A percentile compares a stretch with the other conserved stretches of the same genome.
Evolutionary conservation across 2,797 vertebrate genomes (phyloP).

Genomic region (Melanitta fusca): DNA sequence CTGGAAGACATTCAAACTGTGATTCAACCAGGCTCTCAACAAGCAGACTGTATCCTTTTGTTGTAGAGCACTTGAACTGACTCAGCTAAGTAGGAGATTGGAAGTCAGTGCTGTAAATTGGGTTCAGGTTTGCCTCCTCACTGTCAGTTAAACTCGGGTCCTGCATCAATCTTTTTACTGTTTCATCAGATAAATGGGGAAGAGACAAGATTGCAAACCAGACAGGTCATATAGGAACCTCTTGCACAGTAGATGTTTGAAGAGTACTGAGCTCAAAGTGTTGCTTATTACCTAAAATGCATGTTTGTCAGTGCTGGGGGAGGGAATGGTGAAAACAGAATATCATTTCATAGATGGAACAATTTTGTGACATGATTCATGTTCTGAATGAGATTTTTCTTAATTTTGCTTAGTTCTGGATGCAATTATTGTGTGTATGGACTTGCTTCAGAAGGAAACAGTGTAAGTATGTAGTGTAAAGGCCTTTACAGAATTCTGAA

Average conservation of each 20-base stretch:
- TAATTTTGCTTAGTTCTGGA: constrained; percentile 88
- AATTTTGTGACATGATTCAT: neutral
- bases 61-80: neutral
- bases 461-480: constrained; percentile 82
- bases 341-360: neutral
- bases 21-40: constrained; percentile 84
- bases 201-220: neutral
- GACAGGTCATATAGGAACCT: neutral
- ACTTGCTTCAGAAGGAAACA: constrained; percentile 89
- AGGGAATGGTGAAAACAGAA: neutral
- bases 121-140: neutral
- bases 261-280: neutral
- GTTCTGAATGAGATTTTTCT: constrained; percentile 40
- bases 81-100: neutral
- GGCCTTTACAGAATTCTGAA: neutral
- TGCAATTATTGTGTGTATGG: constrained; percentile 95
- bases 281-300: neutral
- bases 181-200: neutral
- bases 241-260: neutral
- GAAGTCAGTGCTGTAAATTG: neutral
- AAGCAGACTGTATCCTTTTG: constrained; percentile 94
- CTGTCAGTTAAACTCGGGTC: neutral
- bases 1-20: constrained; percentile 89
- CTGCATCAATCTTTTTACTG: neutral
- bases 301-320: neutral